Conservation (phyloP, 2,113 vertebrate genomes). For the Lipophrys pholis region DNA sequence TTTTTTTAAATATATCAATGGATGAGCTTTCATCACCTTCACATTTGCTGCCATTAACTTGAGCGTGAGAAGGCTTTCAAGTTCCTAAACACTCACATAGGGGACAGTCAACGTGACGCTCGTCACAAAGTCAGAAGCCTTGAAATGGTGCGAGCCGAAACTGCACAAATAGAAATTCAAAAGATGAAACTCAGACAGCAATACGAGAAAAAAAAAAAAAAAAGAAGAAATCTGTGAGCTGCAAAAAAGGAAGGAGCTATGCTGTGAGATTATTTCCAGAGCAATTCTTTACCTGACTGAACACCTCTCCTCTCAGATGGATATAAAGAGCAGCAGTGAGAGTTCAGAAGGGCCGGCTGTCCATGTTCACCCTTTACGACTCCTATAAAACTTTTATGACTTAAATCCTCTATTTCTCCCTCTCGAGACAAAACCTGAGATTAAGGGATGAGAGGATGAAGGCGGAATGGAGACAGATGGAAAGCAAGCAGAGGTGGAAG, state of each 20-base stretch:
- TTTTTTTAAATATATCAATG: constrained; percentile 14
- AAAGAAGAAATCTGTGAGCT: not conserved
- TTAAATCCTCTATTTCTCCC: constrained; percentile 55
- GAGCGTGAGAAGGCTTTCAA: not conserved
- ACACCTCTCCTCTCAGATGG: constrained; percentile 22
- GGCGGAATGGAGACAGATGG: constrained; percentile 31
- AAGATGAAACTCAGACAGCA: not conserved
- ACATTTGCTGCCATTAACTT: not conserved
- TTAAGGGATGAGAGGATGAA: constrained; percentile 52
- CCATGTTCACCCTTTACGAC: constrained; percentile 59
- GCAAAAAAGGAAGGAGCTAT: not conserved
- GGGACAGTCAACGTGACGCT: not conserved
- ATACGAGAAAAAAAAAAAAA: no score
- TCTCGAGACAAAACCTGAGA: constrained; percentile 44
- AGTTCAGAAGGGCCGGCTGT: constrained; percentile 54
- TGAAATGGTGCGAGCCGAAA: not conserved
- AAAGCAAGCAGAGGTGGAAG: constrained; percentile 29
- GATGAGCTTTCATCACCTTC: constrained; percentile 7
- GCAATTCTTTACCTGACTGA: constrained; percentile 42
- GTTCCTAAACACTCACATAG: not conserved
- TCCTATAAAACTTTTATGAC: constrained; percentile 70
- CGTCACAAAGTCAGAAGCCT: constrained; percentile 9
- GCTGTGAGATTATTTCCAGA: constrained; percentile 21
- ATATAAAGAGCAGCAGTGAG: constrained; percentile 45
- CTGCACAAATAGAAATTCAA: not conserved